phyloP scores from a whole-genome alignment of 2,888 invertebrate species.

The Chironomus riparius region DNA sequence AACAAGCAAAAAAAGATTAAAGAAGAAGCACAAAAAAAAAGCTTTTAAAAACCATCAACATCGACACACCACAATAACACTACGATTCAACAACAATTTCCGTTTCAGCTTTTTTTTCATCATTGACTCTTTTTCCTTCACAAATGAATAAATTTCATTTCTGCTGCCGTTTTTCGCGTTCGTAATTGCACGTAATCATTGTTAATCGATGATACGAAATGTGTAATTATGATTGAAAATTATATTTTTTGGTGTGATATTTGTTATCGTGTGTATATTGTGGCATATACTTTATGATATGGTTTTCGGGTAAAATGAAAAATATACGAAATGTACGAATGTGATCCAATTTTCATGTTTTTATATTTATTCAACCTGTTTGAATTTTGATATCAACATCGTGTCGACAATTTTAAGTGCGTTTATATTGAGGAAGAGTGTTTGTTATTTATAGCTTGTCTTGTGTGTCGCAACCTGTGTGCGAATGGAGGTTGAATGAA shows the following conservation, averaged over 20 bases:
- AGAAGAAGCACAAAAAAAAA: background rate
- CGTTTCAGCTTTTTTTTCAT: background rate
- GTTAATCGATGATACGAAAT: slow-evolving; percentile 12
- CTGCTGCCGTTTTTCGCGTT: background rate
- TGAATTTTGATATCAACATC: background rate
- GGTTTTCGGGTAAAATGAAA: background rate
- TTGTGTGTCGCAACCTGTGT: background rate
- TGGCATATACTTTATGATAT: too few relatives aligned
- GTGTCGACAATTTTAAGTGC: background rate
- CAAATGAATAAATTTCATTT: too few relatives aligned
- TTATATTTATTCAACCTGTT: background rate
- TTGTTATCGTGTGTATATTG: too few relatives aligned
- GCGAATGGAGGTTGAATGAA: too few relatives aligned
- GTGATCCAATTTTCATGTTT: slow-evolving; percentile 14
- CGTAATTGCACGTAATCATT: background rate
- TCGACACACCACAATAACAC: slow-evolving; percentile 1
- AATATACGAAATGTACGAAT: too few relatives aligned
- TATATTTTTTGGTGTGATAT: background rate
- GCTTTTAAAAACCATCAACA: slow-evolving; percentile 1
- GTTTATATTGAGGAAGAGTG: too few relatives aligned
- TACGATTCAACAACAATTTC: slow-evolving; percentile 5
- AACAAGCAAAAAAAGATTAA: background rate
- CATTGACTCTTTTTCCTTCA: background rate
- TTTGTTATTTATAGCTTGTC: too few relatives aligned
- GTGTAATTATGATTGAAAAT: slow-evolving; percentile 12